Base-by-base conservation (phyloP, 2,113 vertebrate species). In the Oryzias javanicus region DNA sequence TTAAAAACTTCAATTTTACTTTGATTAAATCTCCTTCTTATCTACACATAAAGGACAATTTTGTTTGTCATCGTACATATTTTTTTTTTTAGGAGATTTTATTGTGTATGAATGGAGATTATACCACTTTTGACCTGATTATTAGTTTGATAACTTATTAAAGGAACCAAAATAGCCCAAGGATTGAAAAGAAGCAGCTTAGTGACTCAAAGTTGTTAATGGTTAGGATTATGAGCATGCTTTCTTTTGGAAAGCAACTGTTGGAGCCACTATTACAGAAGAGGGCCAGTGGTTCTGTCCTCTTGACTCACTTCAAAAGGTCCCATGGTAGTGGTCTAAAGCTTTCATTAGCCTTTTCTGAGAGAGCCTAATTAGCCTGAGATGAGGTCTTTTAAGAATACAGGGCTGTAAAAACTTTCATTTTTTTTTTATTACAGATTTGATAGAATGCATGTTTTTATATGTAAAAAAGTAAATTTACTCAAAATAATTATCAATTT, bases 301-400 rank as follows among this genome's bases (percentile, higher is more conserved):
- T 24, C 58, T 54, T 20, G 5, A 45, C 64, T 64, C 20, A 14
- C 29, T 55, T 60, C 19, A 41, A 60, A 76, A 69, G 63, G 47
- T 73, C 4, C 18, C 48, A 49, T 74, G 42, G 57, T 58, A 60
- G 49, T 58, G 58, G 55, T 70, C 49, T 51, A 20, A 72, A 74
- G 72, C 72, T 59, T 60, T 69, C 56, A 67, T 77, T 72, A 71
- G 71, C 22, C 74, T 64, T 70, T 77, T 67, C 49, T 49, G 44
- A 48, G 66, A 78, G 59, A 55, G 68, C 22, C 55, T 67, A 73
- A 75, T 80, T 78, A 78, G 67, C 62, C 52, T 20, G 45, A 73
- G 62, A 81, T 82, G 72, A 74, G 68, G 54, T 52, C 67, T 70
- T 75, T 85, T 79, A 79, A 71, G 25, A 70, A 75, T 76, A 56